Evolutionary conservation across 2,113 vertebrate species (phyloP), one percentile per base, ranked within the genome.

Genomic region (Zapornia atra): DNA sequence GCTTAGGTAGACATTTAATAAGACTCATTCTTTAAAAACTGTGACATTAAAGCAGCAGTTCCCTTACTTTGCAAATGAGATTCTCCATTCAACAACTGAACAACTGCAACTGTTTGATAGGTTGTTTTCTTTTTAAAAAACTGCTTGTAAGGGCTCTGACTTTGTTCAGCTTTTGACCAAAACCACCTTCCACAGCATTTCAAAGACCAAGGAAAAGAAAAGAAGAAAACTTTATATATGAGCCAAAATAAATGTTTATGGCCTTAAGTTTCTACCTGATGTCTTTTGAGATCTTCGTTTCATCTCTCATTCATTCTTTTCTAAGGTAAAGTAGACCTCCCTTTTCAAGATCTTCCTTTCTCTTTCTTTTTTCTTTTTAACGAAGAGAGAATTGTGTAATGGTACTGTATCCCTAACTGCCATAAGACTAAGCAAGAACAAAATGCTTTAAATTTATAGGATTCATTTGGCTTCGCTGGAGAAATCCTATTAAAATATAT

Each of bases 1-100:
- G 33, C 33, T 93, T 92, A 97, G 61, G 65, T 25, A 95, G 78
- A 90, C 38, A 88, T 96, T 97, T 96, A 97, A 95, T 93, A 96
- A 86, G 80, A 94, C 83, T 96, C 86, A 71, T 96, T 95, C 88
- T 92, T 54, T 85, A 63, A 86, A 83, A 79, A 18, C 10, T 92
- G 60, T 89, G 72, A 89, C 48, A 95, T 81, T 69, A 96, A 96
- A 97, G 88, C 85, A 94, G 88, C 85, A 94, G 54, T 68, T 84
- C 31, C 68, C 79, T 95, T 97, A 93, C 29, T 80, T 97, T 94
- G 63, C 80, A 97, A 94, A 92, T 94, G 34, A 92, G 81, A 97
- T 90, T 94, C 64, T 68, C 25, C 10, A 4, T 94, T 86, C 60
- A 91, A 66, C 51, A 94, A 82, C 38, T 54, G 80, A 95, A 89